Evolutionary conservation across 2,113 vertebrate genomes (phyloP).

Genomic region (Prietella phreatophila): DNA sequence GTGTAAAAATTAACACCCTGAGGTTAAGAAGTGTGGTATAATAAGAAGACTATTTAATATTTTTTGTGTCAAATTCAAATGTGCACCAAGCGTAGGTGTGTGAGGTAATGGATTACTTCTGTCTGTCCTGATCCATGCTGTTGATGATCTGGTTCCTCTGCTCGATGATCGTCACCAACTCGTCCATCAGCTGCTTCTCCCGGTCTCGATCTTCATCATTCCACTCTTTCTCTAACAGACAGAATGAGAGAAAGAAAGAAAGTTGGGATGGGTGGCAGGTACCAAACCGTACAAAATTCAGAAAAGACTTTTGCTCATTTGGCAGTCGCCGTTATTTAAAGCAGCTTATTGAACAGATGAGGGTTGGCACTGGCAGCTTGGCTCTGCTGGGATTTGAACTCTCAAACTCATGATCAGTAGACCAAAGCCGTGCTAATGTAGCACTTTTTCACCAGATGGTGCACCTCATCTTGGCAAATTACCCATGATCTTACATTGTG

Average conservation of each 20-base stretch:
- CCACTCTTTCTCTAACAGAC: slow-evolving; percentile 90
- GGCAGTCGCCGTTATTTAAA: background rate
- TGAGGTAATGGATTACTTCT: slow-evolving; percentile 77
- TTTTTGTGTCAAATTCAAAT: background rate
- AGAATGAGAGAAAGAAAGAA: background rate
- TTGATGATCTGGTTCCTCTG: slow-evolving; percentile 95
- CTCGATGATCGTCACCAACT: slow-evolving; percentile 93
- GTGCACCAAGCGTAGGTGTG: background rate
- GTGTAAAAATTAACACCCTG: slow-evolving; percentile 43
- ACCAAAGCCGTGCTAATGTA: background rate
- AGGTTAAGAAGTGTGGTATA: background rate
- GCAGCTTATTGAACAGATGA: background rate
- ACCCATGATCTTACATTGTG: background rate
- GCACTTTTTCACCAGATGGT: background rate
- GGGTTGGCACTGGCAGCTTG: background rate
- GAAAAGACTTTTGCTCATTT: background rate
- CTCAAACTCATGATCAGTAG: background rate
- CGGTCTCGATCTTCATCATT: slow-evolving; percentile 85
- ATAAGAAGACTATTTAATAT: background rate
- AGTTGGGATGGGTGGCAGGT: background rate
- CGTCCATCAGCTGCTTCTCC: slow-evolving; percentile 91
- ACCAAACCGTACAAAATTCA: background rate
- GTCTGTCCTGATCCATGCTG: slow-evolving; percentile 92
- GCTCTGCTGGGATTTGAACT: background rate
- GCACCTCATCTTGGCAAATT: background rate